Conservation (phyloP, 2,797 vertebrate genomes). For the Emydoidea blandingii region DNA sequence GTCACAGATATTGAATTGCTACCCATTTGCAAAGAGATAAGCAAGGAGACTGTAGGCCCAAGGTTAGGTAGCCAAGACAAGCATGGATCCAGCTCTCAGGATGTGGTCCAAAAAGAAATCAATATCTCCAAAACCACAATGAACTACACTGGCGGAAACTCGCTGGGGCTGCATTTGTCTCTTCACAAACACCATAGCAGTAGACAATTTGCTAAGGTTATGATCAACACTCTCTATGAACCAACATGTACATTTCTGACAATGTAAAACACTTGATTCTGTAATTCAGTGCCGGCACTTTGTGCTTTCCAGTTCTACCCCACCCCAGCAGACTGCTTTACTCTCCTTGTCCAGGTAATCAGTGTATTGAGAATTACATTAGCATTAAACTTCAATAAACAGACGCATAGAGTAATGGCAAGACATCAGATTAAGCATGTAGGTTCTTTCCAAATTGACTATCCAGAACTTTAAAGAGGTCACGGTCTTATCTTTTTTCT, state of each 20-base stretch:
- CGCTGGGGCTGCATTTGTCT: too few species aligned
- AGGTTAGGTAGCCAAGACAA: too few species aligned
- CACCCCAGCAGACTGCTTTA: background rate
- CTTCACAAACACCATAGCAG: too few species aligned
- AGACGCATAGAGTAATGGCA: background rate
- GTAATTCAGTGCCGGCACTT: background rate
- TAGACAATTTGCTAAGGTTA: too few species aligned
- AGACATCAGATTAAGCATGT: background rate
- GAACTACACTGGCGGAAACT: too few species aligned
- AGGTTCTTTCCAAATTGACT: background rate
- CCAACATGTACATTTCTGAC: too few species aligned
- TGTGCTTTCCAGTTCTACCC: background rate
- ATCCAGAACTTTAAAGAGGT: background rate
- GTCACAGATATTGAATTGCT: too few species aligned
- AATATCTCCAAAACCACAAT: too few species aligned
- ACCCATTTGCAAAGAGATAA: too few species aligned
- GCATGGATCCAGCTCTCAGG: too few species aligned
- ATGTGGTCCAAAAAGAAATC: fast-evolving
- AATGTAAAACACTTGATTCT: background rate
- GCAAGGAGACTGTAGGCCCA: too few species aligned
- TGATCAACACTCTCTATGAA: too few species aligned
- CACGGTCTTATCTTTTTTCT: background rate
- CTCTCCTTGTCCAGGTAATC: background rate
- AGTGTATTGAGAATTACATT: background rate
- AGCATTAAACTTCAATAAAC: background rate